Percentiles rank a stretch among this genome's conserved stretches.
These are phyloP conservation scores for Piprites chloris DNA, from an alignment of 2,113 vertebrate genomes.

Conservation along the genomic window DNA sequence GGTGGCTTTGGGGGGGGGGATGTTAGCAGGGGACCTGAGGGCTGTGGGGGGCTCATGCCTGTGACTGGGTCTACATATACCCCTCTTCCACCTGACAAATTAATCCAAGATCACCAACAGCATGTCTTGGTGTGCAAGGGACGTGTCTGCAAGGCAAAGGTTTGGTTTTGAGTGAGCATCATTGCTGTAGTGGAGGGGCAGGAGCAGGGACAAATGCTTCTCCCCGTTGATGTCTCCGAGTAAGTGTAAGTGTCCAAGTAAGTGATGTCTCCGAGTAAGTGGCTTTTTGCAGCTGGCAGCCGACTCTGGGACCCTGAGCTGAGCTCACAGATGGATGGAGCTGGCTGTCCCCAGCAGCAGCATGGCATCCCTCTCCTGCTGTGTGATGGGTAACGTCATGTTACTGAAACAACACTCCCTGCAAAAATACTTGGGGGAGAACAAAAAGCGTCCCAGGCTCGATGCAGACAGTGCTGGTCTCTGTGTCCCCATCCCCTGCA, in stretches of 20 bases:
- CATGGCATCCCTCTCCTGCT: not conserved
- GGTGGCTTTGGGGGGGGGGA: not conserved
- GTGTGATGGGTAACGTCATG: not conserved
- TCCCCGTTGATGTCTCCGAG: not conserved
- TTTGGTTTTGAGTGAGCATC: not conserved
- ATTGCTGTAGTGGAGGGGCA: not conserved
- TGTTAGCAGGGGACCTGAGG: not conserved
- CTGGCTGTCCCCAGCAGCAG: not conserved
- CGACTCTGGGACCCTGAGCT: accelerated
- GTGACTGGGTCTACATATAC: not conserved
- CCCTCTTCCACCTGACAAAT: not conserved
- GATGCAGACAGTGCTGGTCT: not conserved
- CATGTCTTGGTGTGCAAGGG: not conserved
- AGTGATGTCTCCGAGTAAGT: not conserved
- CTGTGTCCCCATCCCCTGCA: not conserved
- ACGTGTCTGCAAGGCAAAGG: not conserved
- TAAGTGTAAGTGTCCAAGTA: no score
- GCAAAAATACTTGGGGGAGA: not conserved
- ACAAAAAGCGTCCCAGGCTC: accelerated
- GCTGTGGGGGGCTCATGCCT: accelerated
- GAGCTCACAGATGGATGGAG: not conserved
- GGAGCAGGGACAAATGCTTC: not conserved
- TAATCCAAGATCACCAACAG: not conserved
- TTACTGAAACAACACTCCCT: not conserved
- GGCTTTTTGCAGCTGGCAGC: not conserved